Evolutionary conservation across 2,113 vertebrate species (phyloP), one percentile per base, ranked within the genome.

Genomic region (Helogale parvula): DNA sequence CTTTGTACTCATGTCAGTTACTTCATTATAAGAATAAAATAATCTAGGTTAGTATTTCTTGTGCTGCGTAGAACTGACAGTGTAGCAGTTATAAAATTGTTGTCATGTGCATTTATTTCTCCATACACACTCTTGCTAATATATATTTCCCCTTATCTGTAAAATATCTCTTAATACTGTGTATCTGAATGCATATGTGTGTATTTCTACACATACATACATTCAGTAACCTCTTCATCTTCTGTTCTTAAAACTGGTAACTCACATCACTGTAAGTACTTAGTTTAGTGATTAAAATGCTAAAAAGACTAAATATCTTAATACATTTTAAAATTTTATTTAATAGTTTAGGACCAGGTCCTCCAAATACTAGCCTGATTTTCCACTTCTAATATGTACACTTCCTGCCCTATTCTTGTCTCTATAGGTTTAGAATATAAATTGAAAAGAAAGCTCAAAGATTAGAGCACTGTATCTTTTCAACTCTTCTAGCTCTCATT

Each of bases 11-110:
- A 81, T 84, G 71, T 95, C 54, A 89, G 92, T 38, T 96, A 14
- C 83, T 95, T 88, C 35, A 21, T 57, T 93, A 80, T 93, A 95
- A 96, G 80, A 96, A 79, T 88, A 96, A 90, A 95, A 76, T 84
- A 97, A 96, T 92, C 68, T 87, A 96, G 60, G 84, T 88, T 90
- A 90, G 45, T 57, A 35, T 77, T 92, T 57, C n/a, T 89, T 92
- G 45, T 84, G 27, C 8, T 4, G 41, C 41, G 41, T 41, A 41
- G 41, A 41, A 41, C 41, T 85, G 31, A 89, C 27, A 87, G 71
- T 5, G 60, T 60, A 87, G 41, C n/a, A 96, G 38, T 79, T 83
- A 52, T 41, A 66, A 94, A 94, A 68, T 79, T 89, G 45, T 50
- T 54, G 10, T 38, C 60, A 86, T 85, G 27, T 83, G 38, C 85